Base-by-base conservation (phyloP, 1,140 invertebrate genomes). In the Zophobas morio region DNA sequence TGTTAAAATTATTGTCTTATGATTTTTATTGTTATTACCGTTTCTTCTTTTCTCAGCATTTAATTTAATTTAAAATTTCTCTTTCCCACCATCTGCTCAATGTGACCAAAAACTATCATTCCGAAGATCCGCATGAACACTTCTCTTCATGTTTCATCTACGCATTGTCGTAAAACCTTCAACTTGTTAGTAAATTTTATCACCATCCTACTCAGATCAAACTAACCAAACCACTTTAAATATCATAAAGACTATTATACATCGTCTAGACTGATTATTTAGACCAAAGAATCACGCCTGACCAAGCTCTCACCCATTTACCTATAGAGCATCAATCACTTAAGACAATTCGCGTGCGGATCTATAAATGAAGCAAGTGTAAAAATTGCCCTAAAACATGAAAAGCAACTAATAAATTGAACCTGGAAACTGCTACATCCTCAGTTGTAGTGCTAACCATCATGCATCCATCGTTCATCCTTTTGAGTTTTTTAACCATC, bases 351-450 rank as follows among this genome's bases (percentile, higher is more conserved):
- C 35, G 53, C 53, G 53, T 54, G 53, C 32, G 35, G 35, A 32
- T 54, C 53, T 54, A 54, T 32, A 34, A 54, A 54, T 34, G 53
- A 54, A 54, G 33, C 56, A 39, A 36, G 56, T 60, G 56, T 60
- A 39, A 60, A 57, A 60, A 60, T 37, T 35, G 36, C 35, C 8
- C 56, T 60, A 1, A 60, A 60, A 35, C 56, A 60, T 6, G 3
- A 60, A 60, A 36, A 32, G 36, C 34, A 8, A 39, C 35, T 20
- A 60, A 35, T 60, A 60, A 35, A 60, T 60, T 35, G 36, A 54
- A 20, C 32, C 53, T 33, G 33, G 8, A 1, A 54, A 33, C 2
- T 6, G 32, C 33, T 54, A 34, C 35, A 2, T 34, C 42, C 2
- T 54, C 53, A 34, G 20, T 33, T 34, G 53, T 54, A 54, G 2